These are phyloP conservation scores for Chelonoidis abingdonii DNA, from an alignment of 2,113 vertebrate genomes.

Conservation along the genomic window DNA sequence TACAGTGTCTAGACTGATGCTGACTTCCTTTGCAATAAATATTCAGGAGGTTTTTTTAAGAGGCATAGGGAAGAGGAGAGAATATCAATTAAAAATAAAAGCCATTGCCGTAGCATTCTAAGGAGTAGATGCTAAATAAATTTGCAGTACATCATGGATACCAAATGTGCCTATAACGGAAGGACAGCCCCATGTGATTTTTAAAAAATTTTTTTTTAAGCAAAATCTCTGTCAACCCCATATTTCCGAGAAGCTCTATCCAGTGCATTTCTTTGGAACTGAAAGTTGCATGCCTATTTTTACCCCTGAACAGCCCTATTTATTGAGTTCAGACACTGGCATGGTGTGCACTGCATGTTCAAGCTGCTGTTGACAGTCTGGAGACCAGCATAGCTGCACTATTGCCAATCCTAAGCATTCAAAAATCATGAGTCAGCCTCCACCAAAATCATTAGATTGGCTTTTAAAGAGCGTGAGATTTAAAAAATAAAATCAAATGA, in stretches of 20 bases:
- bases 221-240: not conserved
- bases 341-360: not conserved
- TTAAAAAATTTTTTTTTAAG: not conserved
- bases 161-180: not conserved
- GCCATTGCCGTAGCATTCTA: not conserved
- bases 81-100: not conserved
- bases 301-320: not conserved
- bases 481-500: not conserved
- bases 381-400: not conserved
- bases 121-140: not conserved
- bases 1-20: not conserved
- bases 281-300: not conserved
- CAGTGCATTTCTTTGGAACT: not conserved
- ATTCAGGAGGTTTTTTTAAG: not conserved
- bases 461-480: not conserved
- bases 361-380: not conserved
- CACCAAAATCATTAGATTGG: not conserved
- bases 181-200: not conserved
- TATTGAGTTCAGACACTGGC: not conserved
- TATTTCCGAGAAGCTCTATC: not conserved
- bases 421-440: not conserved
- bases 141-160: rapidly evolving
- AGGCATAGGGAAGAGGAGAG: not conserved
- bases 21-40: not conserved
- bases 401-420: not conserved